A percentile compares a stretch with the other conserved stretches of the same genome.
Conservation (phyloP, 2,113 vertebrate genomes). For the Sinocyclocheilus grahami region DNA sequence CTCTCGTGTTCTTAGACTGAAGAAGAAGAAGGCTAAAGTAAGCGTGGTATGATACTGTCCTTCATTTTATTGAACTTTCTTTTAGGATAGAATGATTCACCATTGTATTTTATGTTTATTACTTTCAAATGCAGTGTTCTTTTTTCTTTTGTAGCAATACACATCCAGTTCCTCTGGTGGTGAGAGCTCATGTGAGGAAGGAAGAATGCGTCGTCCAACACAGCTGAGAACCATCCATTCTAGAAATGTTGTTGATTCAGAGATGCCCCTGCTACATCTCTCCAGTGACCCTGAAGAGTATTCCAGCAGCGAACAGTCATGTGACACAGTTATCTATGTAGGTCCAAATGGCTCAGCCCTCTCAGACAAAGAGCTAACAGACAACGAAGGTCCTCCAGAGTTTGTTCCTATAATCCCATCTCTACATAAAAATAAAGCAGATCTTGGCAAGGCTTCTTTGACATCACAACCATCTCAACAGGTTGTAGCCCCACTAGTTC, state of each 20-base stretch:
- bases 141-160: conserved; percentile 78
- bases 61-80: background rate
- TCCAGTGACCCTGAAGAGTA: conserved; percentile 95
- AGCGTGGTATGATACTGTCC: conserved; percentile 69
- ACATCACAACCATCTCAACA: conserved; percentile 40
- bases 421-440: conserved; percentile 80
- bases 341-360: conserved; percentile 92
- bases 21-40: conserved; percentile 99
- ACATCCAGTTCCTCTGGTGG: conserved; percentile 98
- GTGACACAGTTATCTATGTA: conserved; percentile 97
- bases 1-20: conserved; percentile 93
- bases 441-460: conserved; percentile 63
- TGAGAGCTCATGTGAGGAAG: conserved; percentile 97
- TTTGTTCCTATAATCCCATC: conserved; percentile 95
- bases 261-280: conserved; percentile 85
- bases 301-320: conserved; percentile 98
- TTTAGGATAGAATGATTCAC: background rate
- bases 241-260: conserved; percentile 81
- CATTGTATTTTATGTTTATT: background rate
- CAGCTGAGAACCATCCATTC: conserved; percentile 92
- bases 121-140: background rate
- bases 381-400: conserved; percentile 95
- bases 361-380: conserved; percentile 93
- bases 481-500: conserved; percentile 54
- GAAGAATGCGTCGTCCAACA: conserved; percentile 93